Evolutionary conservation across 2,797 vertebrate species (phyloP), one percentile per base, ranked within the genome.

Genomic region (Platyrinchus mystaceus): DNA sequence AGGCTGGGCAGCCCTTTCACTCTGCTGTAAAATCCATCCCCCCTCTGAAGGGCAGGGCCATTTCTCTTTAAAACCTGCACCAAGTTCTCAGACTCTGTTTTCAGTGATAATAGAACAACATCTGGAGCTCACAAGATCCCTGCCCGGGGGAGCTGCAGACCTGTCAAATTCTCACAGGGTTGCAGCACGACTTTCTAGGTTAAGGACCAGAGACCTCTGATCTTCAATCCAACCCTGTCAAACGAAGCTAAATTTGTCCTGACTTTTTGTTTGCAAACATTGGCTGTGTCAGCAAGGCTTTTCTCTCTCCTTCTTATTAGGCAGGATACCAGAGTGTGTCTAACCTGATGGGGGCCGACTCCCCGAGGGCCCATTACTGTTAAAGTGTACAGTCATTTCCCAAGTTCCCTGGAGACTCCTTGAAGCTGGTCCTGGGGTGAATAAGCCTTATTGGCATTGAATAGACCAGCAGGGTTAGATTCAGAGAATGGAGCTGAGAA

Each of bases 401-500:
- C 6, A 2, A 26, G 36, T 79, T 87, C 96, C 97, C 93, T 58
- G 30, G 97, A 93, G 98, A 30, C 39, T 49, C 81, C 87, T 84
- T 94, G 91, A 95, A 20, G 96, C 93, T 67, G 41, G 8, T 93
- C 95, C 96, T 93, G 59, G 93, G 95, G 97, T 41, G 84, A 96
- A 24, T 70, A 34, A 73, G 80, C 96, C 96, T 97, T 87, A 66
- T 26, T 90, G 95, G 90, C 83, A 80, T 90, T 88, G 28, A 84
- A 93, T 89, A 53, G 94, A 79, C 66, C 97, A 96, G 96, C 98
- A 94, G 96, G 95, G 95, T 80, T 82, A 43, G 91, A 92, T 30
- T 90, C 91, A 87, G 94, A 98, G 97, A 98, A 97, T 96, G 92
- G 95, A 94, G 77, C 89, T 84, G 55, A 58, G 80, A 95, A 97